Evolutionary conservation across 2,797 vertebrate genomes (phyloP).

Genomic region (Gila robusta): DNA sequence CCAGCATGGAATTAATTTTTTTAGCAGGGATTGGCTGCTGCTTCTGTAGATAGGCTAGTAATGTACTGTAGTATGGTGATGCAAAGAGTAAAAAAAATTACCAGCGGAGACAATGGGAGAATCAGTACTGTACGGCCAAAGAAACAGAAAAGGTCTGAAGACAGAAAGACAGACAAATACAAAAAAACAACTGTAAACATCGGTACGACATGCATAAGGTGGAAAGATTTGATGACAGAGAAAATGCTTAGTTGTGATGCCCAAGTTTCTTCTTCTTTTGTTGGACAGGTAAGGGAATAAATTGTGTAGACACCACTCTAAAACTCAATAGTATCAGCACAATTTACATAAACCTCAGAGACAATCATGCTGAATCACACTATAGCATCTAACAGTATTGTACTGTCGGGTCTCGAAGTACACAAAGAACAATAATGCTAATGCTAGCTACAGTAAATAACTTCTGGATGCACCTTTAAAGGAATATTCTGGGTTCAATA

Average conservation of each 20-base stretch:
- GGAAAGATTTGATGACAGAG: not conserved
- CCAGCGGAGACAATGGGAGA: too few relatives aligned
- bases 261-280: constrained; percentile 2
- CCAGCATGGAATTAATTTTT: too few relatives aligned
- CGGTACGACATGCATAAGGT: not conserved
- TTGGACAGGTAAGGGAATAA: not conserved
- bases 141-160: not conserved
- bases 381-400: not conserved
- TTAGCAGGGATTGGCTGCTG: not conserved
- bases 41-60: not conserved
- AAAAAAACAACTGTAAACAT: not conserved
- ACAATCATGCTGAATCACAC: not conserved
- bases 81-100: not conserved
- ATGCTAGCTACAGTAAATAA: not conserved
- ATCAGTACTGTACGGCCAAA: not conserved
- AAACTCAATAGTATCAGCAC: not conserved
- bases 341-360: not conserved
- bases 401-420: not conserved
- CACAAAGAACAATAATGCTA: not conserved
- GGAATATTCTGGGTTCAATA: not conserved
- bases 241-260: not conserved
- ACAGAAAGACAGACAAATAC: not conserved
- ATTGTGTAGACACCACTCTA: not conserved
- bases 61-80: not conserved
- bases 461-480: not conserved